Percentiles rank a stretch among this genome's conserved stretches.
phyloP scores from a whole-genome alignment of 2,113 vertebrate species.

The Varanus salvator region DNA sequence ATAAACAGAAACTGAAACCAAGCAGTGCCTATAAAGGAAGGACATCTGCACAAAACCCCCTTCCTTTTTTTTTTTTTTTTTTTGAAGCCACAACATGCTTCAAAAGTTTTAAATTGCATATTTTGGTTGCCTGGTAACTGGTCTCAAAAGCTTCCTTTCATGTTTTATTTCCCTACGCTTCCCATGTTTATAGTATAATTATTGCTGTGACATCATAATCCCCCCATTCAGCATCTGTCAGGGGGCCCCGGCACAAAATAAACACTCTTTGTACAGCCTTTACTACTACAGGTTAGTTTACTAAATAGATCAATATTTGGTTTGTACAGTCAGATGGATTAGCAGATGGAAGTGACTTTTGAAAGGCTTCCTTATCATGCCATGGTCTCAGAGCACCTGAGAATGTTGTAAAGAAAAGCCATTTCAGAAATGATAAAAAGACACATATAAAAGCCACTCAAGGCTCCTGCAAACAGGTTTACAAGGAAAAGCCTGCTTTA shows the following conservation, averaged over 20 bases:
- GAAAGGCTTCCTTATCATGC: conserved; percentile 62
- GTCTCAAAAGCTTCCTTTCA: conserved; percentile 63
- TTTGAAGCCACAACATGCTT: conserved; percentile 46
- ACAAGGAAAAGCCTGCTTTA: conserved; percentile 18
- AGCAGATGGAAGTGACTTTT: conserved; percentile 71
- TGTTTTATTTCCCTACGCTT: conserved; percentile 73
- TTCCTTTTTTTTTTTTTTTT: background rate
- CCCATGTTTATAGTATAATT: conserved; percentile 76
- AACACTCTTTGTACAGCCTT: conserved; percentile 63
- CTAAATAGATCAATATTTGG: conserved; percentile 75
- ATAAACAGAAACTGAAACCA: conserved; percentile 83
- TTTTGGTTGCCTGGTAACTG: conserved; percentile 69
- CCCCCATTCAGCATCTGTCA: conserved; percentile 76
- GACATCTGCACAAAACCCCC: conserved; percentile 70
- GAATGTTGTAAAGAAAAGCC: conserved; percentile 61
- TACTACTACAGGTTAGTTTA: conserved; percentile 65
- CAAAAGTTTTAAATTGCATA: conserved; percentile 73
- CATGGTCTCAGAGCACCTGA: conserved; percentile 67
- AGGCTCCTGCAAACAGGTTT: conserved; percentile 40
- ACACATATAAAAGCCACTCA: conserved; percentile 37
- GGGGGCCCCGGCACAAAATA: conserved; percentile 66
- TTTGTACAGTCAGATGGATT: conserved; percentile 70
- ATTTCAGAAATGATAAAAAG: conserved; percentile 18
- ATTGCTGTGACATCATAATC: conserved; percentile 77
- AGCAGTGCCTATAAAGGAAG: conserved; percentile 68